phyloP scores from a whole-genome alignment of 2,113 vertebrate genomes.

The Circaetus gallicus region DNA sequence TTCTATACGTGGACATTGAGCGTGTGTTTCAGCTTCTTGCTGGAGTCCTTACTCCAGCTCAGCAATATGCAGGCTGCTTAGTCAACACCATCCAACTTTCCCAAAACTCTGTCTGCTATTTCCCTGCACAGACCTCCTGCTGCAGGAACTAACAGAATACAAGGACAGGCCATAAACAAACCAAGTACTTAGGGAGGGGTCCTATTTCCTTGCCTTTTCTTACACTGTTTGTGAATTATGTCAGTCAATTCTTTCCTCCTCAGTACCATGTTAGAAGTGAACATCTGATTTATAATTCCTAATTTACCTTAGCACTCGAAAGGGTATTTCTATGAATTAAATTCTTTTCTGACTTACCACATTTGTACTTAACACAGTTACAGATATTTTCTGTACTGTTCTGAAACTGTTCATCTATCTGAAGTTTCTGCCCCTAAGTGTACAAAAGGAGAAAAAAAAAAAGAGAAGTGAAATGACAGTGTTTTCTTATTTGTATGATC shows the following conservation, averaged over 20 bases:
- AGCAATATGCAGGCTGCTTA: not conserved
- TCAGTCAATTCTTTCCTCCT: not conserved
- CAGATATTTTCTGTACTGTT: conserved; percentile 84
- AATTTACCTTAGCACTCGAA: not conserved
- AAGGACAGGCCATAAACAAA: not conserved
- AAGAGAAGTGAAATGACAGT: not conserved
- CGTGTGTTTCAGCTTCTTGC: not conserved
- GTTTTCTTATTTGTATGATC: not conserved
- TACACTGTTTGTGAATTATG: not conserved
- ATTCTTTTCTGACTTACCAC: conserved; percentile 78
- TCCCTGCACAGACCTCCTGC: not conserved
- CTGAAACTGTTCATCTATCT: conserved; percentile 83
- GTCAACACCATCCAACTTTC: not conserved
- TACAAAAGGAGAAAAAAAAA: not conserved
- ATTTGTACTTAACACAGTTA: conserved; percentile 86
- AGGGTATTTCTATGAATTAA: not conserved
- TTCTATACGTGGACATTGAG: not conserved
- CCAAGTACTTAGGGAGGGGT: not conserved
- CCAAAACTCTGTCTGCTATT: not conserved
- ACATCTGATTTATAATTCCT: not conserved
- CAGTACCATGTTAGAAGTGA: not conserved
- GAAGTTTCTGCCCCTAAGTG: conserved; percentile 84
- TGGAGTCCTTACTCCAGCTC: not conserved
- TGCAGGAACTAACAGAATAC: not conserved
- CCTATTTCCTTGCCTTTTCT: not conserved